Evolutionary conservation across 2,797 vertebrate genomes (phyloP).

Genomic region (Gallinago solitaria): DNA sequence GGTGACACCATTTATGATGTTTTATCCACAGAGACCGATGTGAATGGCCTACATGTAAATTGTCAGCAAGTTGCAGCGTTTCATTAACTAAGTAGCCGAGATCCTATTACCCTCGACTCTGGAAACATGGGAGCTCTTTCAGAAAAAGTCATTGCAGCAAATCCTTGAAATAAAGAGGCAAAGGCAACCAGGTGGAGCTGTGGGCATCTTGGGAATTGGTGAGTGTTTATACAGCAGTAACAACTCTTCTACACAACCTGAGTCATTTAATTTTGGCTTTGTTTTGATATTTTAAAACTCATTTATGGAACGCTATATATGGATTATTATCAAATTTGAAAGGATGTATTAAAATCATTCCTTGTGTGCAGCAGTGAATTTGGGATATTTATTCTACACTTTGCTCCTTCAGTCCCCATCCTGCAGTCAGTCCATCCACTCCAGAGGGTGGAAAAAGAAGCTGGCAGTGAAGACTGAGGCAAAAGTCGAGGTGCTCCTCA

Average conservation of each 20-base stretch:
- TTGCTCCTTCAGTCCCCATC: neutral
- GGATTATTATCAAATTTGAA: neutral
- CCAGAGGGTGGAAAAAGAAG: neutral
- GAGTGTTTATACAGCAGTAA: neutral
- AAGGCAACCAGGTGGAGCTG: neutral
- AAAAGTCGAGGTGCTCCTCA: neutral
- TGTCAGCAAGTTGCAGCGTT: neutral
- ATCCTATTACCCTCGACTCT: neutral
- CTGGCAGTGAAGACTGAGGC: neutral
- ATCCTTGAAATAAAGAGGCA: neutral
- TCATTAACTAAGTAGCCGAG: neutral
- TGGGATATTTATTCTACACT: neutral
- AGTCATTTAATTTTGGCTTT: neutral
- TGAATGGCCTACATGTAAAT: neutral
- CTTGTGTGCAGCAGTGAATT: neutral
- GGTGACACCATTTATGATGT: neutral
- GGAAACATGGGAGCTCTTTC: neutral
- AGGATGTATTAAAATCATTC: neutral
- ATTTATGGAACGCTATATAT: fast-evolving
- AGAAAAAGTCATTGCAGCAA: neutral
- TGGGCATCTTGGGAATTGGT: neutral
- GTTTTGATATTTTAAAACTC: neutral
- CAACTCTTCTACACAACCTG: neutral
- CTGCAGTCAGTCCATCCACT: neutral
- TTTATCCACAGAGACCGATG: neutral